Percentiles rank a stretch among this genome's conserved stretches.
These are phyloP conservation scores for Troides helena DNA, from an alignment of 2,888 invertebrate genomes.

Conservation along the genomic window DNA sequence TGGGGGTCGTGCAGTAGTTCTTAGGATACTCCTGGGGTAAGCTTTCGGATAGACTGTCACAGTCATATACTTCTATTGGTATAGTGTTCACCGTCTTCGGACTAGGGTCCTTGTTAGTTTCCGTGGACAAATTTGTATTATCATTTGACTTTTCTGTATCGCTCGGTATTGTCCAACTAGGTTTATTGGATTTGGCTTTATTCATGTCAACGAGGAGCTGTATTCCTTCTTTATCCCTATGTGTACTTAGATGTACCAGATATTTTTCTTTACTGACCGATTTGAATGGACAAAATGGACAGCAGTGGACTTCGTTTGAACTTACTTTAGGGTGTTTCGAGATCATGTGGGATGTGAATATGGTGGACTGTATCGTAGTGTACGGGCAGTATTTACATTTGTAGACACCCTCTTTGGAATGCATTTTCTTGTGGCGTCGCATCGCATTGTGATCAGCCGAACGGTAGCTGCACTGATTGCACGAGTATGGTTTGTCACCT, in stretches of 20 bases:
- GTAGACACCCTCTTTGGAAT: conserved; percentile 87
- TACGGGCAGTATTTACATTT: conserved; percentile 89
- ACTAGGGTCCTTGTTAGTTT: conserved; percentile 46
- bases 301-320: conserved; percentile 81
- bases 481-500: conserved; percentile 89
- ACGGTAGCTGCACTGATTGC: conserved; percentile 85
- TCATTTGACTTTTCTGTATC: conserved; percentile 48
- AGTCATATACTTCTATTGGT: conserved; percentile 70
- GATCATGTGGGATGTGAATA: conserved; percentile 88
- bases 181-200: conserved; percentile 51
- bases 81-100: conserved; percentile 57
- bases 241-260: conserved; percentile 75
- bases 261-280: conserved; percentile 84
- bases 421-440: conserved; percentile 87
- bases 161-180: conserved; percentile 71
- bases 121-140: conserved; percentile 38
- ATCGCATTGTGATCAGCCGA: conserved; percentile 91
- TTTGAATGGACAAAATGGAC: conserved; percentile 82
- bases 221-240: conserved; percentile 70
- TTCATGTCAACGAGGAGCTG: conserved; percentile 63
- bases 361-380: conserved; percentile 88
- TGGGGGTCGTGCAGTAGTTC: conserved; percentile 51
- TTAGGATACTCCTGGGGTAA: conserved; percentile 61
- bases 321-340: conserved; percentile 88
- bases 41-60: conserved; percentile 65